phyloP scores from a whole-genome alignment of 2,113 vertebrate species.

The Mionectes macconnelli region DNA sequence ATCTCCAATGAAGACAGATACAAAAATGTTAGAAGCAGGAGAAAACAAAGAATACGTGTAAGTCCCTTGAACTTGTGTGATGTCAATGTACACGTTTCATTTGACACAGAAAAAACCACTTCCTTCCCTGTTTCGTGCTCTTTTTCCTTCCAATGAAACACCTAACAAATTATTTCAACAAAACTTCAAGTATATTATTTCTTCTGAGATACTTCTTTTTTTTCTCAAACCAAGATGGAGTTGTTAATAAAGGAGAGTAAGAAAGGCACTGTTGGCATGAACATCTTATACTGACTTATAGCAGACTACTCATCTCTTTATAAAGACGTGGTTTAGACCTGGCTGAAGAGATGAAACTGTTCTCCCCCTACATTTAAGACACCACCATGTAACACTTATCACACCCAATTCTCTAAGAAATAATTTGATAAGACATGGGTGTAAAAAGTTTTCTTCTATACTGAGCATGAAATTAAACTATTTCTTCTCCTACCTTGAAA shows the following conservation, averaged over 20 bases:
- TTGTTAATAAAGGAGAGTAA: background rate
- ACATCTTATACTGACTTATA: background rate
- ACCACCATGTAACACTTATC: background rate
- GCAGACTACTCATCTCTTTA: background rate
- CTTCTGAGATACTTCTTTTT: background rate
- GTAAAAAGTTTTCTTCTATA: background rate
- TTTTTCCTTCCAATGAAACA: background rate
- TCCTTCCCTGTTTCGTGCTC: background rate
- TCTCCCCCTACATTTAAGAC: background rate
- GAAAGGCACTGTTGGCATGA: background rate
- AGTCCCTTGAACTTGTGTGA: background rate
- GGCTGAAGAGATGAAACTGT: background rate
- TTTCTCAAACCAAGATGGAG: background rate
- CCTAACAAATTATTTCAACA: background rate
- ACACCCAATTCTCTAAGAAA: conserved; percentile 13
- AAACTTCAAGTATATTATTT: background rate
- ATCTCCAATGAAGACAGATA: conserved; percentile 77
- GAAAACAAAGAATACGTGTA: background rate
- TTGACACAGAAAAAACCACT: background rate
- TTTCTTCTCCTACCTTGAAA: conserved; percentile 13
- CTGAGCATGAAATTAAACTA: conserved; percentile 6
- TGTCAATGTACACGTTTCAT: accelerated
- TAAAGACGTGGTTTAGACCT: background rate
- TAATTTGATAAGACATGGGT: conserved; percentile 1
- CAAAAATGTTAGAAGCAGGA: background rate